These are phyloP conservation scores for Nipponia nippon DNA, from an alignment of 2,113 vertebrate species.

Conservation along the genomic window DNA sequence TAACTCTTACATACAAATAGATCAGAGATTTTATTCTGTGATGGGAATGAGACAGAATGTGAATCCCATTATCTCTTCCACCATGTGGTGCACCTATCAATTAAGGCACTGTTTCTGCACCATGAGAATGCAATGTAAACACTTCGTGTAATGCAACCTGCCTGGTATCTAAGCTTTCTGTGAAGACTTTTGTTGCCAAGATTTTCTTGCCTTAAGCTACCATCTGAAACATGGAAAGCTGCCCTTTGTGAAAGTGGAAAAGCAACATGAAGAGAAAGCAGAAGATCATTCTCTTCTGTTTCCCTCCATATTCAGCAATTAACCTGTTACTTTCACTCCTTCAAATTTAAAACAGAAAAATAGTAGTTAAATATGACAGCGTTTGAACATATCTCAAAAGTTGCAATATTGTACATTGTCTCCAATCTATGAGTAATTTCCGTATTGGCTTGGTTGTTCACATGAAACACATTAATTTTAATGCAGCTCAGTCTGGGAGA, in stretches of 20 bases:
- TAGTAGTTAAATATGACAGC: background rate
- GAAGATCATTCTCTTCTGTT: background rate
- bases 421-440: background rate
- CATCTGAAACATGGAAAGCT: background rate
- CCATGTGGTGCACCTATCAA: background rate
- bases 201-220: background rate
- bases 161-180: background rate
- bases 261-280: background rate
- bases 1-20: background rate
- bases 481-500: background rate
- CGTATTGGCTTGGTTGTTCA: background rate
- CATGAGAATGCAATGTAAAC: background rate
- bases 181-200: background rate
- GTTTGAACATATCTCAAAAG: background rate
- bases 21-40: background rate
- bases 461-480: background rate
- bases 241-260: background rate
- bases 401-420: background rate
- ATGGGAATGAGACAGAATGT: background rate
- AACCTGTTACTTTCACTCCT: background rate
- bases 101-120: background rate
- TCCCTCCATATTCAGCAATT: background rate
- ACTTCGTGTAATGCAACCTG: background rate
- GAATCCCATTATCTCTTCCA: background rate
- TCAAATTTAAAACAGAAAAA: background rate